Percentiles rank a stretch among this genome's conserved stretches.
phyloP scores from a whole-genome alignment of 2,113 vertebrate genomes.

The Amblyopsis rosae region DNA sequence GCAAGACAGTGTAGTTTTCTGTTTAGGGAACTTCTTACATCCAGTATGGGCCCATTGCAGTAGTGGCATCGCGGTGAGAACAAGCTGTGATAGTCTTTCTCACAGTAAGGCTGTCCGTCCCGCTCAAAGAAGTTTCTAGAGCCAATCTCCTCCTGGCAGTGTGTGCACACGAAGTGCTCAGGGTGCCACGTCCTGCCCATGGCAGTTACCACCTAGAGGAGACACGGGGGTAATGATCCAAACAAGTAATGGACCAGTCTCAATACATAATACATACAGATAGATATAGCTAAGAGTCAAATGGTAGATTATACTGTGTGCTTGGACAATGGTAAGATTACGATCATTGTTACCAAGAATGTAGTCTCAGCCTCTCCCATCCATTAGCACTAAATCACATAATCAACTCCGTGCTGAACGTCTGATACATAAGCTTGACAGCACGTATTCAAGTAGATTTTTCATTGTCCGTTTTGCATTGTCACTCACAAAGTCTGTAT shows the following conservation, averaged over 20 bases:
- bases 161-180: conserved; percentile 95
- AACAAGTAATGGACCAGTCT: conserved; percentile 22
- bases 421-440: too few species aligned
- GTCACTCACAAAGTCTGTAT: too few species aligned
- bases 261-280: not conserved
- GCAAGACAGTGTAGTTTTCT: too few species aligned
- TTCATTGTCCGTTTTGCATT: not conserved
- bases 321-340: too few species aligned
- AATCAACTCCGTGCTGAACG: too few species aligned
- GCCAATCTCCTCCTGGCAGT: conserved; percentile 95
- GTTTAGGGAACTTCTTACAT: conserved; percentile 79
- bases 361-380: too few species aligned
- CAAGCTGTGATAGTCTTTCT: conserved; percentile 94
- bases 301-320: too few species aligned
- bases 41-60: conserved; percentile 94
- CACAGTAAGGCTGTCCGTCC: conserved; percentile 92
- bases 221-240: conserved; percentile 32
- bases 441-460: not conserved
- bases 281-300: too few species aligned
- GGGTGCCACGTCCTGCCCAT: conserved; percentile 98
- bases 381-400: too few species aligned
- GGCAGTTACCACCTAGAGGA: conserved; percentile 89
- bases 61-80: conserved; percentile 95
- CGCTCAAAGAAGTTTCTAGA: conserved; percentile 96
- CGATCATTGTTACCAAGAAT: too few species aligned